phyloP scores from a whole-genome alignment of 1,140 invertebrate species.

The Agrypnia vestita region DNA sequence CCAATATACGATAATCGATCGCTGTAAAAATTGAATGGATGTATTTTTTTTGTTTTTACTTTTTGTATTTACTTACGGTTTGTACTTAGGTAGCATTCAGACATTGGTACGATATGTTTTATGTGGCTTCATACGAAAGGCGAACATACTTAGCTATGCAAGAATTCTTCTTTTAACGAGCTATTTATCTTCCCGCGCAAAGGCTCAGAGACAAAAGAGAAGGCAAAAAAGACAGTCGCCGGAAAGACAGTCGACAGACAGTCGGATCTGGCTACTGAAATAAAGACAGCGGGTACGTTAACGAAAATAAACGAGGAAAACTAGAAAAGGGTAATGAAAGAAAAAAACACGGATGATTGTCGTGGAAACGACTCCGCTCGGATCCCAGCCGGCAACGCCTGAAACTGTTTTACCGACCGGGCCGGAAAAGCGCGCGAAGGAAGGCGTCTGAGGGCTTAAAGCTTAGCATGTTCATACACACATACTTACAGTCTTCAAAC shows the following conservation, averaged over 20 bases:
- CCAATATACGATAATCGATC: no score
- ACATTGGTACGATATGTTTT: constrained; percentile 6
- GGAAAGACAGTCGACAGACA: constrained; percentile 59
- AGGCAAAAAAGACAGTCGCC: constrained; percentile 50
- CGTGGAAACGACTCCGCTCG: constrained; percentile 15
- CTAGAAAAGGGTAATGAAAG: constrained; percentile 24
- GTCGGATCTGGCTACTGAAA: constrained; percentile 35
- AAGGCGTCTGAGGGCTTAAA: neutral
- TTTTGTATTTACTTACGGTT: no score
- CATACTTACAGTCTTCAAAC: no score
- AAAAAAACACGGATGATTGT: constrained; percentile 39
- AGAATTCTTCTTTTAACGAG: constrained; percentile 60
- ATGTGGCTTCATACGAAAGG: constrained; percentile 6
- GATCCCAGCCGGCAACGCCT: constrained; percentile 1
- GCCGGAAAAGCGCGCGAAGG: neutral
- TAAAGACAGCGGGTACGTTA: constrained; percentile 28
- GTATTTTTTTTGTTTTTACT: no score
- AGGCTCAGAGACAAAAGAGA: constrained; percentile 60
- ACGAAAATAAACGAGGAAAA: constrained; percentile 40
- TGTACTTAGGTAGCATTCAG: constrained; percentile 1
- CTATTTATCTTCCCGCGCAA: constrained; percentile 60
- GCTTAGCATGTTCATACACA: no score
- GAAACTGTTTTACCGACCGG: constrained; percentile 21
- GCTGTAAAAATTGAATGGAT: no score
- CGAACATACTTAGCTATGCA: constrained; percentile 34